Percentiles rank a stretch among this genome's conserved stretches.
Evolutionary conservation across 2,113 vertebrate species (phyloP).

Genomic region (Phrynocephalus versicolor): DNA sequence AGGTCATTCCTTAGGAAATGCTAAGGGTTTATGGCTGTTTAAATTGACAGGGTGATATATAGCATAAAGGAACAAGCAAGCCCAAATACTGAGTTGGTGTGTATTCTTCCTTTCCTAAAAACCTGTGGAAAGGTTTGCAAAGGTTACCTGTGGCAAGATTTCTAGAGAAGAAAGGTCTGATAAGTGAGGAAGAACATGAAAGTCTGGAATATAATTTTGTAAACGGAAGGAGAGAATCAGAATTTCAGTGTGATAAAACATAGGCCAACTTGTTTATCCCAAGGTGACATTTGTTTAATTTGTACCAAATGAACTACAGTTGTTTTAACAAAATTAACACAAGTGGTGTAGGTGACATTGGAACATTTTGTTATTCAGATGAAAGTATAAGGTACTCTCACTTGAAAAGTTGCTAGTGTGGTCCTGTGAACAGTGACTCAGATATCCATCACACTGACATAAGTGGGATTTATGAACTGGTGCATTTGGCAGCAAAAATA

Average conservation of each 20-base stretch:
- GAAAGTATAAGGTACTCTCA: too few species aligned
- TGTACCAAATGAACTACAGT: too few species aligned
- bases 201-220: not conserved
- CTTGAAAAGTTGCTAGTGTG: too few species aligned
- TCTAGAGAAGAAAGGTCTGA: not conserved
- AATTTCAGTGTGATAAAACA: not conserved
- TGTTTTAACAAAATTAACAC: too few species aligned
- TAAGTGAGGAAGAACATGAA: not conserved
- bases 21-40: constrained; percentile 5
- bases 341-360: too few species aligned
- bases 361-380: too few species aligned
- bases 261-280: not conserved
- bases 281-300: not conserved
- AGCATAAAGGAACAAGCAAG: constrained; percentile 28
- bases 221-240: not conserved
- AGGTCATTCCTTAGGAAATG: constrained; percentile 50
- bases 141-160: not conserved
- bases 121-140: not conserved
- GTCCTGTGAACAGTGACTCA: too few species aligned
- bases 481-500: too few species aligned
- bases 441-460: too few species aligned
- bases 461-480: too few species aligned
- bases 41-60: constrained; percentile 46
- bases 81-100: not conserved
- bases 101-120: not conserved